These are phyloP conservation scores for Eustalomyia histrio DNA, from an alignment of 2,888 invertebrate genomes.

Conservation along the genomic window DNA sequence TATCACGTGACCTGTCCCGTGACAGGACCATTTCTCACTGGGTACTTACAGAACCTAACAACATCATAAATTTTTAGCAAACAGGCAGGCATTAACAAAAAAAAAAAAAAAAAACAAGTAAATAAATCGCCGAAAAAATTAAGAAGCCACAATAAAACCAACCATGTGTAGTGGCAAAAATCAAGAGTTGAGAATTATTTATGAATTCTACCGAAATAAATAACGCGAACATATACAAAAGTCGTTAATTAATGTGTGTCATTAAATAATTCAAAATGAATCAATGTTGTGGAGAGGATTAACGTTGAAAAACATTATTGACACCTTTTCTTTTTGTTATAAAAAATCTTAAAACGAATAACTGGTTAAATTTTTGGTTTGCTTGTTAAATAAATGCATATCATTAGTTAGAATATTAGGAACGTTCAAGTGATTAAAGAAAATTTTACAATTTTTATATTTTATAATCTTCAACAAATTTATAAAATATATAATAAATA, in stretches of 20 bases:
- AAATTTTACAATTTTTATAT: too few relatives aligned
- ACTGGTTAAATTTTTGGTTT: conserved; percentile 28
- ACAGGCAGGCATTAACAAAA: background rate
- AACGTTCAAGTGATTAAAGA: background rate
- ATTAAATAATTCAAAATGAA: conserved; percentile 65
- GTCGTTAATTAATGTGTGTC: conserved; percentile 63
- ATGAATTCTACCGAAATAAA: conserved; percentile 49
- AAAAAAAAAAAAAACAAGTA: background rate
- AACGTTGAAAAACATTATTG: conserved; percentile 57
- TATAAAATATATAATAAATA: too few relatives aligned
- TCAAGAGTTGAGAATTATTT: conserved; percentile 44
- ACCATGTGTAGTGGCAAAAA: conserved; percentile 11
- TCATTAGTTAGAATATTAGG: conserved; percentile 40
- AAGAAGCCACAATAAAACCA: conserved; percentile 42
- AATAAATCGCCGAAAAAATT: conserved; percentile 41
- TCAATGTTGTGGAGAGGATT: conserved; percentile 63
- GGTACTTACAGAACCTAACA: conserved; percentile 39
- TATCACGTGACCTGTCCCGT: too few relatives aligned
- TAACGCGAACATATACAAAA: conserved; percentile 33
- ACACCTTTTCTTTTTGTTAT: conserved; percentile 52
- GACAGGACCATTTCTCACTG: too few relatives aligned
- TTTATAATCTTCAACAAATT: too few relatives aligned
- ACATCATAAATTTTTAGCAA: conserved; percentile 50
- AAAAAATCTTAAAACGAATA: background rate
- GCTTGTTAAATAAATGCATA: conserved; percentile 41